These are phyloP conservation scores for Enteromius trimaculatus DNA, from an alignment of 2,797 vertebrate species.

Conservation along the genomic window DNA sequence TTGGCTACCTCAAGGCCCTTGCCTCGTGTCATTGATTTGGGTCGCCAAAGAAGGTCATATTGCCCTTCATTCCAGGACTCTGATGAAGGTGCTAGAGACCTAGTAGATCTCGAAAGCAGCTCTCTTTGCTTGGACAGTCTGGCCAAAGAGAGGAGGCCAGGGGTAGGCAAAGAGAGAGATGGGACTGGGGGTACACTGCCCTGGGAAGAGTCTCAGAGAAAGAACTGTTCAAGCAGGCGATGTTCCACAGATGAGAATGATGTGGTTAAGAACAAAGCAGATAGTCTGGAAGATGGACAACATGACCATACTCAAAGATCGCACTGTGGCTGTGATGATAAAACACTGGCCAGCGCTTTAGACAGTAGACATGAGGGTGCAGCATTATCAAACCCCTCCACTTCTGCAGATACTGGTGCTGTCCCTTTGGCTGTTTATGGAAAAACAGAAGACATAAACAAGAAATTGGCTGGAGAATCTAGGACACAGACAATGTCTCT, in stretches of 20 bases:
- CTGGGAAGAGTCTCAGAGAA: constrained; percentile 59
- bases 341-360: constrained; percentile 57
- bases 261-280: constrained; percentile 53
- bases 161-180: constrained; percentile 79
- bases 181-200: constrained; percentile 61
- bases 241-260: constrained; percentile 56
- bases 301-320: constrained; percentile 69
- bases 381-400: constrained; percentile 62
- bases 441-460: constrained; percentile 49
- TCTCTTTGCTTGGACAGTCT: constrained; percentile 66
- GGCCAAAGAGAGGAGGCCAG: constrained; percentile 76
- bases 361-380: constrained; percentile 65
- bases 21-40: constrained; percentile 58
- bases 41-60: constrained; percentile 62
- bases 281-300: constrained; percentile 66
- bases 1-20: constrained; percentile 58
- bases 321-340: constrained; percentile 75
- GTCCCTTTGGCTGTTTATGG: constrained; percentile 52
- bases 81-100: constrained; percentile 68
- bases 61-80: constrained; percentile 68
- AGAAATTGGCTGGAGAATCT: constrained; percentile 42
- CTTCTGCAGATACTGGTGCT: constrained; percentile 40
- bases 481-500: constrained; percentile 38
- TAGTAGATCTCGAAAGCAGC: constrained; percentile 57
- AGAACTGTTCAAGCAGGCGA: constrained; percentile 25